Evolutionary conservation across 92 coral and sea anemone genomes (phyloP).

Genomic region (Epizoanthus scotinus): DNA sequence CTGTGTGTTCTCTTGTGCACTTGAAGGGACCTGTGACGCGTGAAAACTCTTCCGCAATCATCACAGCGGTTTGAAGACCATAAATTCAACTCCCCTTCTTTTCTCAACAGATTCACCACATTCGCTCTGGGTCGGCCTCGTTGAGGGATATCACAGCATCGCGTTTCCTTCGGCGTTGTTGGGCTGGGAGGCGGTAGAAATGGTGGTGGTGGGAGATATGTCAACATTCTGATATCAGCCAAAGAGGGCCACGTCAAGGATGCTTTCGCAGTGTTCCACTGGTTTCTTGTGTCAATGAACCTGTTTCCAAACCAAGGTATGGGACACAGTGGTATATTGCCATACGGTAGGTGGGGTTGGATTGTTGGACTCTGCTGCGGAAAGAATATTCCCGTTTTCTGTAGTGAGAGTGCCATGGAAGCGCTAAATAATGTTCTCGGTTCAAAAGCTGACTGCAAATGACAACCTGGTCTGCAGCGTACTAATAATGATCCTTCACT

Average conservation of each 20-base stretch:
- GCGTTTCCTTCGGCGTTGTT: conserved; percentile 11
- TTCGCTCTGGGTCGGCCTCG: conserved; percentile 67
- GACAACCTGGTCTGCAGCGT: conserved; percentile 19
- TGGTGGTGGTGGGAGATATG: conserved; percentile 33
- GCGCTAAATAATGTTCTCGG: neutral
- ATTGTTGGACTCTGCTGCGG: conserved; percentile 27
- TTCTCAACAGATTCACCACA: conserved; percentile 47
- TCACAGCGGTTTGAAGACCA: conserved; percentile 67
- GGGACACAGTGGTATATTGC: conserved; percentile 25
- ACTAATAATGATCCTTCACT: conserved; percentile 21
- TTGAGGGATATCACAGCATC: conserved; percentile 48
- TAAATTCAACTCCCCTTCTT: conserved; percentile 55
- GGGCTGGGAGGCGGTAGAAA: conserved; percentile 30
- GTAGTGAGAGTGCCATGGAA: conserved; percentile 26
- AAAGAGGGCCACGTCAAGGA: conserved; percentile 32
- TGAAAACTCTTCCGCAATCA: conserved; percentile 64
- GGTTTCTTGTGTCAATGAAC: conserved; percentile 27
- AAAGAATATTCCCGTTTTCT: conserved; percentile 33
- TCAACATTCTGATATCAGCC: neutral
- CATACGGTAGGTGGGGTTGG: conserved; percentile 35
- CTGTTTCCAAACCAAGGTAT: conserved; percentile 36
- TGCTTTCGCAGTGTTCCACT: conserved; percentile 30
- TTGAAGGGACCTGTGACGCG: conserved; percentile 66
- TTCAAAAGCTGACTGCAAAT: conserved; percentile 23
- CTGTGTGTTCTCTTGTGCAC: conserved; percentile 65